Base-by-base conservation (phyloP, 1,140 invertebrate species). In the Paramacrobiotus metropolitanus region DNA sequence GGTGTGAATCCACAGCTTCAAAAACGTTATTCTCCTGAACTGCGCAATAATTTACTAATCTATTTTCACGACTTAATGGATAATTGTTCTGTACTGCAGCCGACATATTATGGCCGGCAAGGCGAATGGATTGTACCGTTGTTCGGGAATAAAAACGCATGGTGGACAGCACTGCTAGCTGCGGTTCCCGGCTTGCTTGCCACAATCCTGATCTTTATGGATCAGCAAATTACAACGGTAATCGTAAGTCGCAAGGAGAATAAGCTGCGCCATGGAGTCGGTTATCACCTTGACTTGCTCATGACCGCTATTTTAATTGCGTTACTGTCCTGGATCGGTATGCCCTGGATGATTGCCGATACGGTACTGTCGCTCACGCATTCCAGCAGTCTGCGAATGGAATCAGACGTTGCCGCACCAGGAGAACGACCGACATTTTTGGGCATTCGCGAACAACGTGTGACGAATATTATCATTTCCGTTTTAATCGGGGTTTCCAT, bases 261-360 rank as follows among this genome's bases (percentile, higher is more conserved):
- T 61, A 71, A 73, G 64, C 63, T 75, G 9, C 62, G 31, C 44
- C 34, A 44, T 15, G 24, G 29, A 3, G n/a, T 20, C 30, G 65
- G 21, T 20, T n/a, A 64, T 21, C 29, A 44, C 48, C 64, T 63
- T 2, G 29, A 65, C 31, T n/a, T 44, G 21, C 30, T 29, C n/a
- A 44, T 65, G 1, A 45, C 44, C 15, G 29, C 62, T 24, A 64
- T 31, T 64, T 9, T 60, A 18, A 3, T 0, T 29, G 9, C 29
- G 15, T 24, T 45, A 61, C 24, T 62, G 3, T 61, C 30, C 21
- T 1, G 21, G 24, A 20, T 29, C 40, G 44, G 64, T 76, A 76
- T 75, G 24, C 75, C 75, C 1, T 76, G 74, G 70, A 72, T 76
- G 64, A 74, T 76, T 21, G 75, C 74, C 29, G 73, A 73, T n/a